phyloP scores from a whole-genome alignment of 1,140 invertebrate genomes.

The honey bee (Apis mellifera) region DNA sequence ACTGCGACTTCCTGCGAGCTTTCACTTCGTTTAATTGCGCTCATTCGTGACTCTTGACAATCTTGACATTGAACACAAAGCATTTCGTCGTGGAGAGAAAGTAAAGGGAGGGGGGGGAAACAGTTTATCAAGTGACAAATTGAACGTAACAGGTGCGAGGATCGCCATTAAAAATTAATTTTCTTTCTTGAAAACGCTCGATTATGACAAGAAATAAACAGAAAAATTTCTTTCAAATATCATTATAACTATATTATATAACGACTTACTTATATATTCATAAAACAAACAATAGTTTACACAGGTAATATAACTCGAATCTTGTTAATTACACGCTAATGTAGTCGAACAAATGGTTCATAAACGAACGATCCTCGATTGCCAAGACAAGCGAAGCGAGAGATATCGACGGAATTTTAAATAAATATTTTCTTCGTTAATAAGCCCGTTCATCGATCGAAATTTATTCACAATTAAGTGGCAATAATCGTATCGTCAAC shows the following conservation, averaged over 20 bases:
- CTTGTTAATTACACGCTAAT: constrained; percentile 7
- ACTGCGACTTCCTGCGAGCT: constrained; percentile 60
- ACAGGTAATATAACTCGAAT: not conserved
- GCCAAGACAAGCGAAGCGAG: not conserved
- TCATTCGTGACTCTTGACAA: constrained; percentile 54
- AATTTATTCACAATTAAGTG: too few species aligned
- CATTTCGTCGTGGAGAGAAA: constrained; percentile 49
- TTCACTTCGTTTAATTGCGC: constrained; percentile 69
- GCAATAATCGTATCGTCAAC: too few species aligned
- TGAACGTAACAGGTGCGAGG: constrained; percentile 1
- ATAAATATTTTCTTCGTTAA: not conserved
- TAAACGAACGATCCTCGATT: not conserved
- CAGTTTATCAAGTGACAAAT: constrained; percentile 17
- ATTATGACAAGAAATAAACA: too few species aligned
- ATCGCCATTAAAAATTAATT: not conserved
- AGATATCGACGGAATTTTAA: constrained; percentile 8
- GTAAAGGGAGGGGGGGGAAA: constrained; percentile 32
- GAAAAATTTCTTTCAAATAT: not conserved
- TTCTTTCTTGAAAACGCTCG: too few species aligned
- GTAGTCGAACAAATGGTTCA: constrained; percentile 14
- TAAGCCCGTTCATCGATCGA: not conserved
- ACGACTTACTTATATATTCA: too few species aligned
- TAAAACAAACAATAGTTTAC: too few species aligned
- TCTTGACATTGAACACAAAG: constrained; percentile 69
- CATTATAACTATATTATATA: too few species aligned